These are phyloP conservation scores for Gambusia yucatana DNA, from an alignment of 2,797 vertebrate genomes.

Conservation along the genomic window DNA sequence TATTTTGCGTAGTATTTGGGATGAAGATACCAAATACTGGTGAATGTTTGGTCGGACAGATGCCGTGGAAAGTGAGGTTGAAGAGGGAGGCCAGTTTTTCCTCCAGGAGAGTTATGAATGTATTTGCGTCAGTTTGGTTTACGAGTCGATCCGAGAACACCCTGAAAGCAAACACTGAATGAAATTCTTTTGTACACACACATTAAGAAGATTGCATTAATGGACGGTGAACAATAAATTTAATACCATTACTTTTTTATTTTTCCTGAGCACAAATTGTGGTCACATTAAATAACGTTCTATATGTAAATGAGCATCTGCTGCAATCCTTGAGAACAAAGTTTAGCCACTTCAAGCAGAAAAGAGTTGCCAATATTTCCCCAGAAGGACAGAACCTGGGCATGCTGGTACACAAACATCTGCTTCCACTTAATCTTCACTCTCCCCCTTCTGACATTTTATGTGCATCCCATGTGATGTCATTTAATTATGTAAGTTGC, in stretches of 20 bases:
- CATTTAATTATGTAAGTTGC: not conserved
- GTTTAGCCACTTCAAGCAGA: not conserved
- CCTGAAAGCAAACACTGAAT: constrained; percentile 64
- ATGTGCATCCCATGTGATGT: not conserved
- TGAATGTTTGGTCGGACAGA: constrained; percentile 86
- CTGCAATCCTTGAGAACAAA: not conserved
- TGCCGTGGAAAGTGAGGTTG: constrained; percentile 84
- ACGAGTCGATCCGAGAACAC: constrained; percentile 92
- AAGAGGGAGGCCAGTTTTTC: constrained; percentile 87
- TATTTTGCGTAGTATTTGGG: not conserved
- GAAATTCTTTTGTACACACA: not conserved
- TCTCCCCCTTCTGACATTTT: not conserved
- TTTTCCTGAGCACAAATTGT: not conserved
- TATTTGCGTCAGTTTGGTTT: constrained; percentile 81
- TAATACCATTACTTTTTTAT: not conserved
- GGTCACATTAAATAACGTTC: not conserved
- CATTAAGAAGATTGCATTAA: not conserved
- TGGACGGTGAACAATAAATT: not conserved
- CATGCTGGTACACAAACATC: not conserved
- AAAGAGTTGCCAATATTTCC: not conserved
- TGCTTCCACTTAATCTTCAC: constrained; percentile 1
- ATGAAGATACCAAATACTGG: constrained; percentile 85
- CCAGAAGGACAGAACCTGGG: not conserved
- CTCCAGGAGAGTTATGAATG: constrained; percentile 81
- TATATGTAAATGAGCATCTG: not conserved